These are phyloP conservation scores for Porites lobata DNA, from an alignment of 92 coral and sea anemone genomes.

Conservation along the genomic window DNA sequence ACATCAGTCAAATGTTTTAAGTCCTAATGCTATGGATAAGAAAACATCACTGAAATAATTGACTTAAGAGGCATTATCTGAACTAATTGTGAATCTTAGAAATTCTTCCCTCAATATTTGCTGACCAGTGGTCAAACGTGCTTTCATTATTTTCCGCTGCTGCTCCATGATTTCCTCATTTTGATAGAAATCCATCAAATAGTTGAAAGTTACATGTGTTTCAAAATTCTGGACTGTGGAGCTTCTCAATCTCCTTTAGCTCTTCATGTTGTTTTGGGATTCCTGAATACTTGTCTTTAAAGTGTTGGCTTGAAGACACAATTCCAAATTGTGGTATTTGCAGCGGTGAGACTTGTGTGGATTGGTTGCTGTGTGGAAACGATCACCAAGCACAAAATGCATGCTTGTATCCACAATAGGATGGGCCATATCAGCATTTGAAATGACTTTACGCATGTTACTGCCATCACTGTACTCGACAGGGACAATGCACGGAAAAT, in stretches of 20 bases:
- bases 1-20: too few species aligned
- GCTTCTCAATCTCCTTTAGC: constrained; percentile 30
- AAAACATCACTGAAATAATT: too few species aligned
- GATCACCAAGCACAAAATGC: constrained; percentile 35
- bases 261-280: constrained; percentile 53
- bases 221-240: constrained; percentile 33
- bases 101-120: background rate
- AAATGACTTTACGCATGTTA: background rate
- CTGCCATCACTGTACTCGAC: constrained; percentile 34
- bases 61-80: too few species aligned
- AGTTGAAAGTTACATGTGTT: constrained; percentile 38
- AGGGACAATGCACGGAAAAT: constrained; percentile 40
- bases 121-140: background rate
- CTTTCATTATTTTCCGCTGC: constrained; percentile 9
- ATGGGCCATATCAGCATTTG: background rate
- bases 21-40: too few species aligned
- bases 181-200: constrained; percentile 54
- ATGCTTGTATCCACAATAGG: background rate
- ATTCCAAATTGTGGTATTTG: constrained; percentile 45
- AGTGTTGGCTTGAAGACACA: constrained; percentile 27
- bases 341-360: constrained; percentile 61
- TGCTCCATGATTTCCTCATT: constrained; percentile 38
- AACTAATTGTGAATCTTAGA: background rate
- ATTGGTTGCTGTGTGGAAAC: constrained; percentile 47
- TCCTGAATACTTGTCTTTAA: constrained; percentile 48